phyloP scores from a whole-genome alignment of 2,888 invertebrate species.

The Incurvaria masculella region DNA sequence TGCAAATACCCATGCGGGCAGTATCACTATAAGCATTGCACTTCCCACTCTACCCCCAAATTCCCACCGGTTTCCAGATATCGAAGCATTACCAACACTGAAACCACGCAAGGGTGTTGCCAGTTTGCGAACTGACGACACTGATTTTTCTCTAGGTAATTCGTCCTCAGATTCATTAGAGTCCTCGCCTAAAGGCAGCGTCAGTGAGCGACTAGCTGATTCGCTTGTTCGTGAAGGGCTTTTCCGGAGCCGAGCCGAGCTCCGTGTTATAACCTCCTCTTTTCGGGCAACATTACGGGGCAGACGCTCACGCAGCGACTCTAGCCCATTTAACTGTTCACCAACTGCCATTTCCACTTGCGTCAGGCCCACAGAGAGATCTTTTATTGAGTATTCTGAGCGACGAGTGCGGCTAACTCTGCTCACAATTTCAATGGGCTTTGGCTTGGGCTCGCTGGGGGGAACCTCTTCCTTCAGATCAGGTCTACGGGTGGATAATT shows the following conservation, averaged over 20 bases:
- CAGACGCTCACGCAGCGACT: slow-evolving; percentile 21
- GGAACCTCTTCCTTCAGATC: not conserved
- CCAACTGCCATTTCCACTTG: slow-evolving; percentile 23
- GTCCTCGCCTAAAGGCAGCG: slow-evolving; percentile 36
- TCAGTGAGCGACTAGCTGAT: slow-evolving; percentile 36
- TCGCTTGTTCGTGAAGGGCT: slow-evolving; percentile 37
- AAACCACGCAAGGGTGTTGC: slow-evolving; percentile 37
- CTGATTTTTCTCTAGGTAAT: slow-evolving; percentile 25
- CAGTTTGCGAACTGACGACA: slow-evolving; percentile 34
- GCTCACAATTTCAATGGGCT: slow-evolving; percentile 22
- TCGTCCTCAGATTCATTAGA: slow-evolving; percentile 41
- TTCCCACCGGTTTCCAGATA: slow-evolving; percentile 32
- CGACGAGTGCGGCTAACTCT: slow-evolving; percentile 28
- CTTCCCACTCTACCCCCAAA: slow-evolving; percentile 42
- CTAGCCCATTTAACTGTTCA: slow-evolving; percentile 32
- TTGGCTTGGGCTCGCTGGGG: slow-evolving; percentile 28
- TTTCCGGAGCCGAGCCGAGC: slow-evolving; percentile 35
- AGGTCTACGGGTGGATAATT: slow-evolving; percentile 27
- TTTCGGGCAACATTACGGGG: slow-evolving; percentile 33
- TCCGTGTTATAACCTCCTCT: slow-evolving; percentile 32
- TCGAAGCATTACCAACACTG: slow-evolving; percentile 25
- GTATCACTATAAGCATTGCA: slow-evolving; percentile 27
- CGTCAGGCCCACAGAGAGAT: slow-evolving; percentile 23
- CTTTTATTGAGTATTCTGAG: slow-evolving; percentile 35
- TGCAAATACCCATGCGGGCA: slow-evolving; percentile 34